Evolutionary conservation across 1,140 invertebrate genomes (phyloP).

Genomic region (Prorops nasuta): DNA sequence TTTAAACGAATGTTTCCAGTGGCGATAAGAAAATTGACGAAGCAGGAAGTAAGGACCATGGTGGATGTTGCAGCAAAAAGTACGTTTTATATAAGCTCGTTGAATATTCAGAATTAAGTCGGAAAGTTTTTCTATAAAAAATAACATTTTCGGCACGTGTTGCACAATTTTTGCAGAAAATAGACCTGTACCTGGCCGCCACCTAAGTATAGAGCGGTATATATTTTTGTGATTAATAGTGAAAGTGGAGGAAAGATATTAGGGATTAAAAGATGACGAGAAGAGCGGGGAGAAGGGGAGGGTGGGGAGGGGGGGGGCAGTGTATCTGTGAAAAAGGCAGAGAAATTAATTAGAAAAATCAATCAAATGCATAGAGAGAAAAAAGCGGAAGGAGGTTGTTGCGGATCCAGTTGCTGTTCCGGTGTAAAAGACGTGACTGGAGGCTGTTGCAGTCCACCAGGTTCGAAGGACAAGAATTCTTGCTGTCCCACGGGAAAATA

Average conservation of each 20-base stretch:
- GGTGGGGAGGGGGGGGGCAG: too few relatives aligned
- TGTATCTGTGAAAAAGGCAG: too few relatives aligned
- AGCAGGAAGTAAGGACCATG: constrained; percentile 19
- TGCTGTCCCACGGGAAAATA: constrained; percentile 25
- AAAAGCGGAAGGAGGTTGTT: constrained; percentile 27
- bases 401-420: constrained; percentile 34
- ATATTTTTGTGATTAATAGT: background rate
- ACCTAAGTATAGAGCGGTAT: too few relatives aligned
- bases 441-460: constrained; percentile 26
- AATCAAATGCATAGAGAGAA: constrained; percentile 31
- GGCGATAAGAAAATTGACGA: constrained; percentile 24
- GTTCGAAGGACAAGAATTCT: constrained; percentile 19
- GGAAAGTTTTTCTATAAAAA: too few relatives aligned
- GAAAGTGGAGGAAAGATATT: background rate
- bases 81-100: too few relatives aligned
- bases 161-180: background rate
- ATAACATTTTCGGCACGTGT: background rate
- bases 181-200: constrained; percentile 30
- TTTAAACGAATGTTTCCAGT: constrained; percentile 14
- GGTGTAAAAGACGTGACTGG: constrained; percentile 22
- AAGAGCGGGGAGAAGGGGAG: background rate
- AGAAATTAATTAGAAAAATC: constrained; percentile 17
- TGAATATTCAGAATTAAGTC: too few relatives aligned
- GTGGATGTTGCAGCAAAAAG: constrained; percentile 34
- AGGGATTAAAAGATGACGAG: constrained; percentile 1